phyloP scores from a whole-genome alignment of 23 tunicate genomes.

The Ascidia mentula region DNA sequence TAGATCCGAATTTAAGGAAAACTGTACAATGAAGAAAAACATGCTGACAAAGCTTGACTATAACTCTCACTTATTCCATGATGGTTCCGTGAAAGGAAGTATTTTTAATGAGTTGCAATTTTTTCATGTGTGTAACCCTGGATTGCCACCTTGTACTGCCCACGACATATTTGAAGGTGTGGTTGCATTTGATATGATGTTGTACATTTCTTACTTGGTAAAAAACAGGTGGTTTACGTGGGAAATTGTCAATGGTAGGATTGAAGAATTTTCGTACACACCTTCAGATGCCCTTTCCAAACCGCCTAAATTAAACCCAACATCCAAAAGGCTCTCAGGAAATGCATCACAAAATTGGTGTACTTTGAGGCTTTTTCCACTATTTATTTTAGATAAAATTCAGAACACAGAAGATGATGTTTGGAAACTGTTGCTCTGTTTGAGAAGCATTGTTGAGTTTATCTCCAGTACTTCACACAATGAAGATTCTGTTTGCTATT shows the following conservation, averaged over 20 bases:
- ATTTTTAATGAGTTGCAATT: conserved; percentile 34
- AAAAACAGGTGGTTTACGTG: conserved; percentile 20
- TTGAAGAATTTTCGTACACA: conserved; percentile 8
- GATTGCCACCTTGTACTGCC: conserved; percentile 43
- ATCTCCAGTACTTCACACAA: not conserved
- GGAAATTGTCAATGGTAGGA: conserved; percentile 7
- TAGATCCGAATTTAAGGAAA: not conserved
- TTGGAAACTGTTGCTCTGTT: conserved; percentile 16
- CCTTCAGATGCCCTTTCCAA: not conserved
- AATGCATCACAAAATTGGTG: conserved; percentile 47
- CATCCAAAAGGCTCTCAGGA: conserved; percentile 15
- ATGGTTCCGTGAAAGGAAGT: conserved; percentile 7
- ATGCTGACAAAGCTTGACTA: not conserved
- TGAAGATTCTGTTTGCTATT: not conserved
- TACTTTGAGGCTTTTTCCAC: conserved; percentile 28
- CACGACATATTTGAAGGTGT: conserved; percentile 55
- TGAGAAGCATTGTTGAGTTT: conserved; percentile 16
- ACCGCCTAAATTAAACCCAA: conserved; percentile 1
- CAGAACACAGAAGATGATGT: conserved; percentile 18
- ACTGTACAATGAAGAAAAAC: not conserved
- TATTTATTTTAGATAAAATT: conserved; percentile 29
- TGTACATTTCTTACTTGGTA: conserved; percentile 20
- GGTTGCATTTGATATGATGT: conserved; percentile 27
- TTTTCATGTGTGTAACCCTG: conserved; percentile 47
- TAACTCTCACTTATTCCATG: not conserved